Base-by-base conservation (phyloP, 30 jellyfish, hydroid and myxozoan species). In the Chironex yamaguchii region DNA sequence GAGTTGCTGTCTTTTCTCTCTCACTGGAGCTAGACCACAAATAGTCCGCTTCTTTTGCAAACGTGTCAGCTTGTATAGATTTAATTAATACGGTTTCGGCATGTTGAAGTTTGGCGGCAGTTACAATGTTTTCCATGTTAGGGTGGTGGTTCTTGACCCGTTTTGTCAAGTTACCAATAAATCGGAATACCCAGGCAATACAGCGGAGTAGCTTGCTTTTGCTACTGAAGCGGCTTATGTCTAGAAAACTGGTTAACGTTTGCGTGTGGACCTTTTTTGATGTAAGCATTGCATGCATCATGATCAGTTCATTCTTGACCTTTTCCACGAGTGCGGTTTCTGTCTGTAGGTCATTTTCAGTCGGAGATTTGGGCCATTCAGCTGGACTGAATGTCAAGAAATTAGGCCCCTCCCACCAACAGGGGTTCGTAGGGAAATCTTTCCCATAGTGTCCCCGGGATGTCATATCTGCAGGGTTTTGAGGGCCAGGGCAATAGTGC, bases 341-440 rank as follows among this genome's bases (percentile, higher is more conserved):
- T 21, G 49, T 42, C 49, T 73, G 76, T 51, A 36, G 49, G 17
- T 49, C 75, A 35, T 64, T 49, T 34, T 28, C 49, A 42, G 76
- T 2, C 17, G 86, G 86, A 28, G 26, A 31, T 33, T 17, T 33
- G 28, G 90, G 90, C 83, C 90, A 78, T 4, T 17, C 42, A 26
- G 53, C 90, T 14, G 34, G 36, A 23, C 49, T 65, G 36, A 64
- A 69, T 33, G 24, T 3, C 21, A 81, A 2, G 34, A 82, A 67
- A 34, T 34, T 54, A 68, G 92, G 92, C 67, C 92, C 77, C 79
- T 81, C 68, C 92, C 87, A 82, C 92, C 87, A 82, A 42, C 42
- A 65, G 51, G 52, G 67, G 68, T 66, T 67, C 32, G 32, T 69
- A 1, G 92, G 58, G 54, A 82, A 35, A 31, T 1, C 14, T 1